Base-by-base conservation (phyloP, 1,140 invertebrate genomes). In the Drosophila pachea region DNA sequence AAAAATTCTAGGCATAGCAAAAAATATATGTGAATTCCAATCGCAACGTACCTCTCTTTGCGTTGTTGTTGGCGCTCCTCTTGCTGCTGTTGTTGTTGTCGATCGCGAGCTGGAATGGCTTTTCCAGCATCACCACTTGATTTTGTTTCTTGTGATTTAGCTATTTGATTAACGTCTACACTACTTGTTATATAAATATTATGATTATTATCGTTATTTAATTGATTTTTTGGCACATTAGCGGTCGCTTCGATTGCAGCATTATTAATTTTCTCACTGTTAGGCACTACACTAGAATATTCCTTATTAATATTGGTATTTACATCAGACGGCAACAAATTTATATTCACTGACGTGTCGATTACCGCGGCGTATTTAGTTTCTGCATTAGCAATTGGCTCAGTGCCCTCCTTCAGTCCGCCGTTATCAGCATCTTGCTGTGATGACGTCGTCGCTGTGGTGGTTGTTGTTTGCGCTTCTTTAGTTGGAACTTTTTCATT, bases 181-280 rank as follows among this genome's bases (percentile, higher is more conserved):
- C 65, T 64, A 64, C 48, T 56, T 63, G 61, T 47, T 71, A 71
- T 52, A 47, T 56, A 76, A 49, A 52, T 42, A 43, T 52, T 33
- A 62, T 35, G 48, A 66, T 70, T 65, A 55, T 52, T 43, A 52
- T 66, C 62, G 52, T 68, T 53, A 65, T 78, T 83, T 49, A 84
- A 86, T 67, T 79, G 63, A 76, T 76, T 86, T 68, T 84, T 84
- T 84, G 79, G 79, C 79, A 84, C 79, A 76, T 76, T 66, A 60
- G 64, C 67, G 50, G 52, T 49, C 58, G 38, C 47, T 36, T 54
- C 22, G 12, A 14, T 33, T 32, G 45, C 42, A 12, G 48, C 47
- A 35, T 49, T 31, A 45, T 67, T 45, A 49, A 22, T 31, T 12
- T 29, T 45, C 48, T 65, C 76, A 74, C 58, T 55, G 4, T 66